A percentile compares a stretch with the other conserved stretches of the same genome.
Conservation (phyloP, 2,113 vertebrate species). For the Pongo pygmaeus region DNA sequence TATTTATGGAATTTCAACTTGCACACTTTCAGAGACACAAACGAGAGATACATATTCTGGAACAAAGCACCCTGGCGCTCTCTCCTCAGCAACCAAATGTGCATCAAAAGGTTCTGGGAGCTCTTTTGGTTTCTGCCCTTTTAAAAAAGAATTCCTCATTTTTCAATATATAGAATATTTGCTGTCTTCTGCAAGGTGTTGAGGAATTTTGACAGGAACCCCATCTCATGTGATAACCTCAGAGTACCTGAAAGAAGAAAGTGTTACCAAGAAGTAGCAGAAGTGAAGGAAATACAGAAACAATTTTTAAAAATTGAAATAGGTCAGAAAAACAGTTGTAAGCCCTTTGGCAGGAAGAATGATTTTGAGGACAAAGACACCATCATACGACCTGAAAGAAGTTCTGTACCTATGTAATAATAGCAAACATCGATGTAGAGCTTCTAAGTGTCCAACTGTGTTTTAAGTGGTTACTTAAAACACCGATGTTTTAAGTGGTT, state of each 20-base stretch:
- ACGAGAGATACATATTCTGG: slow-evolving; percentile 13
- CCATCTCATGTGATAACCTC: background rate
- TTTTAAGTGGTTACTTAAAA: background rate
- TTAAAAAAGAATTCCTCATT: background rate
- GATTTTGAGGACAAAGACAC: background rate
- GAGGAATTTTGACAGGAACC: background rate
- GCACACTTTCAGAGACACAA: slow-evolving; percentile 62
- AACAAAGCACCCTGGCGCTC: slow-evolving; percentile 32
- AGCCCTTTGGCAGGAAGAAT: background rate
- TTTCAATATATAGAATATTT: background rate
- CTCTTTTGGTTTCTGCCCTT: slow-evolving; percentile 28
- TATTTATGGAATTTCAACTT: slow-evolving; percentile 74
- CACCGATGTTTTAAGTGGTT: no score
- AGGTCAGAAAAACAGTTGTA: background rate
- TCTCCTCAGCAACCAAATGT: slow-evolving; percentile 39
- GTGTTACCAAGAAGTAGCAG: background rate
- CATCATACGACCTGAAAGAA: background rate
- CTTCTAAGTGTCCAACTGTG: background rate
- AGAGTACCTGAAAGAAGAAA: background rate
- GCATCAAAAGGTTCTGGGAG: slow-evolving; percentile 41
- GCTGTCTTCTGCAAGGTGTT: background rate
- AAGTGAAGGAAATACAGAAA: background rate
- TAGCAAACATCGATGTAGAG: background rate
- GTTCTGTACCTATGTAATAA: background rate
- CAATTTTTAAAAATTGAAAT: background rate